Percentiles rank a stretch among this genome's conserved stretches.
Evolutionary conservation across 2,888 invertebrate species (phyloP).

Genomic region (Apamea monoglypha): DNA sequence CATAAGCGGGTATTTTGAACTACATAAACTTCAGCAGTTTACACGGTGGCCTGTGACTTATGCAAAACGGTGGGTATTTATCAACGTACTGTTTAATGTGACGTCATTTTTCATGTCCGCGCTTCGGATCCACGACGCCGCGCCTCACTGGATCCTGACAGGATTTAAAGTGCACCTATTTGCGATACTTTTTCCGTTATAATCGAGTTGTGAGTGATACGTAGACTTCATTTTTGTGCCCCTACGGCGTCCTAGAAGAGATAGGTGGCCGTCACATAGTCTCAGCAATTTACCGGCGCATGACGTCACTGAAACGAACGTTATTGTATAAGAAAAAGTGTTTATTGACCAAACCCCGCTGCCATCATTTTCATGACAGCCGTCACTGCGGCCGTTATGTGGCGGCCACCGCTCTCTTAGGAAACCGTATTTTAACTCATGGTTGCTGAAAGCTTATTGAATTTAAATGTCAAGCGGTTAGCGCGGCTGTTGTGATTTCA

Average conservation of each 20-base stretch:
- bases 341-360: not conserved
- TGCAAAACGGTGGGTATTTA: conserved; percentile 54
- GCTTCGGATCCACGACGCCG: conserved; percentile 42
- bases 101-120: conserved; percentile 58
- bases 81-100: conserved; percentile 60
- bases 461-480: not conserved
- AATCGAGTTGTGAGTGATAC: conserved; percentile 4
- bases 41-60: conserved; percentile 58
- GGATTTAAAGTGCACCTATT: conserved; percentile 50
- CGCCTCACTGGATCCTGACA: conserved; percentile 52
- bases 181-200: conserved; percentile 33
- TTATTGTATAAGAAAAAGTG: not conserved
- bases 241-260: not conserved
- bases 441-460: not conserved
- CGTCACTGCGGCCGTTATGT: not conserved
- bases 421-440: not conserved
- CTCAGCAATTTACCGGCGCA: not conserved
- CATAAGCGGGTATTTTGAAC: conserved; percentile 53
- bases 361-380: not conserved
- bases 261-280: not conserved
- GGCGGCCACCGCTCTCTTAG: not conserved
- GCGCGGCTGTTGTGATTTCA: not conserved
- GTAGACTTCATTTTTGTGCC: not conserved
- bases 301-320: not conserved
- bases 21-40: conserved; percentile 60